Conservation (phyloP, 2,888 invertebrate species). For the Acleris laterana region DNA sequence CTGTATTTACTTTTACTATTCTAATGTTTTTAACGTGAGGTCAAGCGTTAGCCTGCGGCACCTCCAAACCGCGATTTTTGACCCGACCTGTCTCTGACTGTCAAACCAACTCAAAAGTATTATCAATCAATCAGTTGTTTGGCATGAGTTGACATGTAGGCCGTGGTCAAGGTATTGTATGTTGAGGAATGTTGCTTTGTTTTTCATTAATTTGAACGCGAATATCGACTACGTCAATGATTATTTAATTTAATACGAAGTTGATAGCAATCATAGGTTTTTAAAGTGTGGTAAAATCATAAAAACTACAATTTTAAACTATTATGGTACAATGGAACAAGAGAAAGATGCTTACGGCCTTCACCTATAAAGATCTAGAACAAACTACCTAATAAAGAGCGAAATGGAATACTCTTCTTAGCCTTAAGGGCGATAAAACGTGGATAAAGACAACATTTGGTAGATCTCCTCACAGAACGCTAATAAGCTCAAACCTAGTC, state of each 20-base stretch:
- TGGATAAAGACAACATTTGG: no score
- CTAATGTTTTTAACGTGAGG: slow-evolving; percentile 13
- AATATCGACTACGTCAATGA: neutral
- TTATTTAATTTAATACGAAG: neutral
- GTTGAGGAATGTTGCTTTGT: slow-evolving; percentile 3
- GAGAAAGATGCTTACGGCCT: no score
- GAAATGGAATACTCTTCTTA: no score
- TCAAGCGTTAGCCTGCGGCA: slow-evolving; percentile 17
- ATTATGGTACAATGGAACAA: no score
- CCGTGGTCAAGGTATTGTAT: slow-evolving; percentile 12
- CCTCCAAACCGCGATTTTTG: slow-evolving; percentile 1
- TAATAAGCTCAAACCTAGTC: no score
- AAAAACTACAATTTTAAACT: no score
- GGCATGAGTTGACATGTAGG: slow-evolving; percentile 27
- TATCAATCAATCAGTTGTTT: slow-evolving; percentile 30
- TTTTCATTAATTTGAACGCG: slow-evolving; percentile 4
- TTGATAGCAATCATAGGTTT: no score
- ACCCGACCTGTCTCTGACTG: slow-evolving; percentile 2
- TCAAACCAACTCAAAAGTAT: slow-evolving; percentile 26
- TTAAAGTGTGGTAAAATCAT: no score
- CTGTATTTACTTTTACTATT: neutral
- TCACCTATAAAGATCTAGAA: no score
- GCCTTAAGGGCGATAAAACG: no score
- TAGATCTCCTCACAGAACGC: no score
- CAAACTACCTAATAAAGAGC: no score